A percentile compares a stretch with the other conserved stretches of the same genome.
phyloP scores from a whole-genome alignment of 2,797 vertebrate species.

The Melanotaenia trifasciata region DNA sequence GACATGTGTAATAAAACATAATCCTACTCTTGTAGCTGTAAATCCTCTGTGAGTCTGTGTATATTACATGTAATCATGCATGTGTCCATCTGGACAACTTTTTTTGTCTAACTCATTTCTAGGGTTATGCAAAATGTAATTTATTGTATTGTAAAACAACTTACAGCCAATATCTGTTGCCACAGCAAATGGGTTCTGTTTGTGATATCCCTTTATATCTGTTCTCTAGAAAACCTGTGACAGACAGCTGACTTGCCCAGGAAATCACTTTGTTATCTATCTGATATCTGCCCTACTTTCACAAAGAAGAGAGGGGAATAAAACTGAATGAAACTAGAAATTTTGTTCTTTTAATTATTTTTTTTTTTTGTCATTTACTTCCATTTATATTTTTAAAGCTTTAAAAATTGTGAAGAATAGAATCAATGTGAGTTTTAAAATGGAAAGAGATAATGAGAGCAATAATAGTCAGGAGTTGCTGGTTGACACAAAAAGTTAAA shows the following conservation, averaged over 20 bases:
- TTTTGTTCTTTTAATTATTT: no score
- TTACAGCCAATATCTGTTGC: constrained; percentile 3
- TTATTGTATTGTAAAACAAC: background rate
- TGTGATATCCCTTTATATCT: constrained; percentile 12
- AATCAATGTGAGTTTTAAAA: background rate
- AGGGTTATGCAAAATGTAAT: background rate
- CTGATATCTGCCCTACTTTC: background rate
- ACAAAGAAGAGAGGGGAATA: background rate
- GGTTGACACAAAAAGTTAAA: background rate
- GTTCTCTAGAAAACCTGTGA: constrained; percentile 24
- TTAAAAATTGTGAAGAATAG: background rate
- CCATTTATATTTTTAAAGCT: background rate
- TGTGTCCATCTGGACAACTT: background rate
- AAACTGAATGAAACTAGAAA: background rate
- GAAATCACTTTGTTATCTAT: background rate
- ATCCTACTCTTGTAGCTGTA: constrained; percentile 56
- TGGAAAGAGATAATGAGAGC: constrained; percentile 1
- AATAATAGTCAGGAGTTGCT: background rate
- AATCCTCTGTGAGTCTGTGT: constrained; percentile 51
- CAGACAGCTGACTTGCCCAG: constrained; percentile 6
- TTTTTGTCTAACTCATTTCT: constrained; percentile 13
- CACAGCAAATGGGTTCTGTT: constrained; percentile 12
- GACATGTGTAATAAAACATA: constrained; percentile 66
- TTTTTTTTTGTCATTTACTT: background rate
- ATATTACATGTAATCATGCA: constrained; percentile 21